These are phyloP conservation scores for Octopus sinensis DNA, from an alignment of 1,140 invertebrate species.

Conservation along the genomic window DNA sequence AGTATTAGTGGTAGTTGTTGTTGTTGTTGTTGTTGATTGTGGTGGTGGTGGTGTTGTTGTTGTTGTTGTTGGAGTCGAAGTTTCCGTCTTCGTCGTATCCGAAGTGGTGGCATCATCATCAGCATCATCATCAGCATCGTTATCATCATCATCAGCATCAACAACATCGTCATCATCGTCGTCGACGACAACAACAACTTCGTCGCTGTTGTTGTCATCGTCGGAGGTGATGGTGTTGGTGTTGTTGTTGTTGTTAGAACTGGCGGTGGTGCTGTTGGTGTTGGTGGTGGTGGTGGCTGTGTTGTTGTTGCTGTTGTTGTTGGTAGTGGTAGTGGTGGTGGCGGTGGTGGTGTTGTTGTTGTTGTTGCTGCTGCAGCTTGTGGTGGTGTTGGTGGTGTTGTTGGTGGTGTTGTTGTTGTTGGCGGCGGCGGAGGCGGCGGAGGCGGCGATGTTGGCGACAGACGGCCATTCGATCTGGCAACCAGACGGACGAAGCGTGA, in stretches of 20 bases:
- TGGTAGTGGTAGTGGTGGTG: not conserved
- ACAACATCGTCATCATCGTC: not conserved
- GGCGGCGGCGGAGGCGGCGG: not conserved
- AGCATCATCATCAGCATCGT: too few relatives aligned
- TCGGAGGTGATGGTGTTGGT: not conserved
- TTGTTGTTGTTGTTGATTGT: too few relatives aligned
- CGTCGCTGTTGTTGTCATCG: not conserved
- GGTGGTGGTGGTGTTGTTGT: not conserved
- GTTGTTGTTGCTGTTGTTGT: not conserved
- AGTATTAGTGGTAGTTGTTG: too few relatives aligned
- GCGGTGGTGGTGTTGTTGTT: not conserved
- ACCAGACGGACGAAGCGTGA: constrained; percentile 54
- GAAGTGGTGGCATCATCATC: not conserved
- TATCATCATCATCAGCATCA: too few relatives aligned
- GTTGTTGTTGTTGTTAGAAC: not conserved
- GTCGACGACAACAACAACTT: not conserved
- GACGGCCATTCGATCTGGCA: constrained; percentile 52
- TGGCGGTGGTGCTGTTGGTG: not conserved
- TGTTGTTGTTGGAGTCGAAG: constrained; percentile 22
- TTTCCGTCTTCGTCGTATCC: constrained; percentile 21
- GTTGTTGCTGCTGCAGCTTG: not conserved
- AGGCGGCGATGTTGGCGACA: not conserved
- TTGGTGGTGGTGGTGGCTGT: not conserved
- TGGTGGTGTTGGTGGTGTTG: not conserved
- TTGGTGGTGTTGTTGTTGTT: not conserved